A percentile compares a stretch with the other conserved stretches of the same genome.
Conservation (phyloP, 1,140 invertebrate species). For the Drosophila albomicans region DNA sequence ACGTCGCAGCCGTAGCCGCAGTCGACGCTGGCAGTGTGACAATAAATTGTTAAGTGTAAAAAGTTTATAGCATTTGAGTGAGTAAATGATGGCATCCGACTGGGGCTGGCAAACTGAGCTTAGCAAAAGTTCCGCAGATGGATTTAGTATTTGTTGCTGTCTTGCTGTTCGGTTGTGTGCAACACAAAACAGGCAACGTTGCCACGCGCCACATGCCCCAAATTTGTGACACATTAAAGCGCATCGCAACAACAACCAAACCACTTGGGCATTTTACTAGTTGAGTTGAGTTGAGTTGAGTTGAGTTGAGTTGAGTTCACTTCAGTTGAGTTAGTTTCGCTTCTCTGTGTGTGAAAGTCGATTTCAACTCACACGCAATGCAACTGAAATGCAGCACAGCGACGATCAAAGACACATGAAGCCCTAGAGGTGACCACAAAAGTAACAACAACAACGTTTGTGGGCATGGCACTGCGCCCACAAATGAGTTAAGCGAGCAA, state of each 20-base stretch:
- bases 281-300: too few species aligned
- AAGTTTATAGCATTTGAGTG: slow-evolving; percentile 78
- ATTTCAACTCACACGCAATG: slow-evolving; percentile 10
- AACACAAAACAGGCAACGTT: not conserved
- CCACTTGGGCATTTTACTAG: slow-evolving; percentile 1
- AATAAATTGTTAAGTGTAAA: slow-evolving; percentile 82
- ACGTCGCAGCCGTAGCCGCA: slow-evolving; percentile 14
- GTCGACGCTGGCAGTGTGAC: slow-evolving; percentile 59
- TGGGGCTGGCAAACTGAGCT: slow-evolving; percentile 29
- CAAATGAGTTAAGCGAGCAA: slow-evolving; percentile 21
- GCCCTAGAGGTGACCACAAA: slow-evolving; percentile 28
- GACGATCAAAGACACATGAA: slow-evolving; percentile 32
- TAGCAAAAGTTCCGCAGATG: slow-evolving; percentile 49
- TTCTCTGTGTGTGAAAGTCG: slow-evolving; percentile 13
- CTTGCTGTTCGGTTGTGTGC: slow-evolving; percentile 1
- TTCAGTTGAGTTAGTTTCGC: slow-evolving; percentile 27
- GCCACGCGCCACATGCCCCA: slow-evolving; percentile 37
- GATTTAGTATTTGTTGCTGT: slow-evolving; percentile 44
- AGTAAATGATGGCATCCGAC: slow-evolving; percentile 66
- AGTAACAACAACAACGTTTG: not conserved
- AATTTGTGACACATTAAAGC: slow-evolving; percentile 48
- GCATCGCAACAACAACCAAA: not conserved
- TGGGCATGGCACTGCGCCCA: slow-evolving; percentile 6
- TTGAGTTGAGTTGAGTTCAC: too few species aligned
- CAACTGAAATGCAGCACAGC: slow-evolving; percentile 28